Percentiles rank a stretch among this genome's conserved stretches.
These are phyloP conservation scores for Brienomyrus brachyistius DNA, from an alignment of 2,113 vertebrate genomes.

Conservation along the genomic window DNA sequence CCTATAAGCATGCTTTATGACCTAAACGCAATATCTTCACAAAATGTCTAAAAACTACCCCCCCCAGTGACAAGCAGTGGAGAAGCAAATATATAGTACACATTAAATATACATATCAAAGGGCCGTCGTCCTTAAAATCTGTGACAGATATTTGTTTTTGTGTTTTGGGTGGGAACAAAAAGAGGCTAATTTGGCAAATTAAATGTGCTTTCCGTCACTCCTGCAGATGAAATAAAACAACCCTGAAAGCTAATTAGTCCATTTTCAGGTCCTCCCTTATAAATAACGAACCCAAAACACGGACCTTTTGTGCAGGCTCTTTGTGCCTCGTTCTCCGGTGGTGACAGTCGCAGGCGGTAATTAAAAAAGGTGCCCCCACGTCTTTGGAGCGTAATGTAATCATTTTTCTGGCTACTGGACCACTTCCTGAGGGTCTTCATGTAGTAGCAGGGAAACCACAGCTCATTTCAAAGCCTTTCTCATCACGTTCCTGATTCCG, in stretches of 20 bases:
- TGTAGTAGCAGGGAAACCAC: neutral
- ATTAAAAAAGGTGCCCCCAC: neutral
- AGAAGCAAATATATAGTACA: too few species aligned
- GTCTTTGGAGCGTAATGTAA: neutral
- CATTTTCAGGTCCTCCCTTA: neutral
- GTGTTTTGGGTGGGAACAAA: neutral
- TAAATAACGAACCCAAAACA: neutral
- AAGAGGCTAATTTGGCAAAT: neutral
- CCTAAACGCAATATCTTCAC: neutral
- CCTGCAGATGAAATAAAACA: neutral
- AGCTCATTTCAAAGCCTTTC: neutral
- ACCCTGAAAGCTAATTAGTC: neutral
- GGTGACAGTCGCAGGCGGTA: neutral
- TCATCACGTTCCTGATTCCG: neutral
- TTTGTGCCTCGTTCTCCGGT: neutral
- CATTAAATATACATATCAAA: neutral
- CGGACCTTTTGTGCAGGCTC: neutral
- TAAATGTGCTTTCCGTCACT: neutral
- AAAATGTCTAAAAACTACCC: neutral
- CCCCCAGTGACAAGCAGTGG: neutral
- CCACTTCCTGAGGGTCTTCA: neutral
- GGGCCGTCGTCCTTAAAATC: neutral
- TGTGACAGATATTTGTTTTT: neutral
- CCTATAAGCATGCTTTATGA: neutral
- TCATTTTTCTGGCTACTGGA: neutral